These are phyloP conservation scores for Bettongia penicillata DNA, from an alignment of 2,113 vertebrate genomes.

Conservation along the genomic window DNA sequence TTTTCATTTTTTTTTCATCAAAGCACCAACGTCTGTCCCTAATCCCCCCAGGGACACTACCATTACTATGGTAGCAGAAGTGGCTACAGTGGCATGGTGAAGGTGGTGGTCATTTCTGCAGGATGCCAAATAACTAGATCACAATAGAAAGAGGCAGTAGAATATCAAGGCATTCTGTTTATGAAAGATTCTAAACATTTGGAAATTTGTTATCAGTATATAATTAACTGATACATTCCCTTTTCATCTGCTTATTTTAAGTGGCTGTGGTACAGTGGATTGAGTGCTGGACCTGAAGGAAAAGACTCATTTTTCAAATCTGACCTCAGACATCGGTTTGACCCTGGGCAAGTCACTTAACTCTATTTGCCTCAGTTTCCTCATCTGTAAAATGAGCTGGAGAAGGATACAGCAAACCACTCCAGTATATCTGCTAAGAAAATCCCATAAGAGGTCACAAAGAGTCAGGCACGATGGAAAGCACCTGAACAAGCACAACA, in stretches of 20 bases:
- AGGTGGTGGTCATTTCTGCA: neutral
- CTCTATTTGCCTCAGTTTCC: neutral
- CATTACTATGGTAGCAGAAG: neutral
- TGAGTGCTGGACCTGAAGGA: neutral
- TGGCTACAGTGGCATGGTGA: neutral
- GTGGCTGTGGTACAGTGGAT: neutral
- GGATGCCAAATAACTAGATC: neutral
- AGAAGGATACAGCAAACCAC: no score
- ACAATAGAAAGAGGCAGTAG: neutral
- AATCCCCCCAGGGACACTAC: no score
- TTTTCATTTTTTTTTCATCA: neutral
- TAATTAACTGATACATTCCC: neutral
- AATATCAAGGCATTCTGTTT: neutral
- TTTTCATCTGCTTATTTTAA: neutral
- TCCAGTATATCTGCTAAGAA: neutral
- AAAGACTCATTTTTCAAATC: neutral
- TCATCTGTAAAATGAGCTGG: neutral
- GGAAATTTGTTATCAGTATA: neutral
- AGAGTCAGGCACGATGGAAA: neutral
- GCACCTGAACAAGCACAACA: neutral
- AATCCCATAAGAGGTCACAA: neutral
- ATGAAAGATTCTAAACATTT: neutral
- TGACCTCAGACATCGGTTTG: neutral
- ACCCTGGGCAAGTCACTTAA: neutral
- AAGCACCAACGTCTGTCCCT: neutral